Percentiles rank a stretch among this genome's conserved stretches.
These are phyloP conservation scores for Siniperca obscura DNA, from an alignment of 2,797 vertebrate genomes.

Conservation along the genomic window DNA sequence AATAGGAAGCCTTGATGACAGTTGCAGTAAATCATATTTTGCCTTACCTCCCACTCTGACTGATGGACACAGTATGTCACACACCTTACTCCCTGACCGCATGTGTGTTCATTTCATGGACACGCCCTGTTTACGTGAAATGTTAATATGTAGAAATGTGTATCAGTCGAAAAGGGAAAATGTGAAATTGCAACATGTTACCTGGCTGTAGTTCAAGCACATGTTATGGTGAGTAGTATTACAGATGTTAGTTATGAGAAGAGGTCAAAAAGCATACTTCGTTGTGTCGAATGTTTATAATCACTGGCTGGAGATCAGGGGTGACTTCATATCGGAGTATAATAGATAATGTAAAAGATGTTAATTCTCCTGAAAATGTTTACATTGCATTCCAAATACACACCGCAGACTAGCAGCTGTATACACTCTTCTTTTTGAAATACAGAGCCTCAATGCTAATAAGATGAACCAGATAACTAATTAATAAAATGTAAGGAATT, in stretches of 20 bases:
- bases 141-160: neutral
- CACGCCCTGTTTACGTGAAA: neutral
- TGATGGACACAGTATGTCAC: neutral
- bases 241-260: neutral
- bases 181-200: no score
- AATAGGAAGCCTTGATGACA: neutral
- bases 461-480: no score
- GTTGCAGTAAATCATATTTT: neutral
- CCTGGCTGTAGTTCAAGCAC: no score
- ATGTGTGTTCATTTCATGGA: neutral
- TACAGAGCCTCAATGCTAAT: no score
- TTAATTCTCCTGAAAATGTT: neutral
- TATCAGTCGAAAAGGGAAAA: neutral
- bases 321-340: neutral
- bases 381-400: neutral
- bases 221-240: neutral
- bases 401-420: neutral
- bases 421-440: no score
- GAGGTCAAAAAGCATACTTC: neutral
- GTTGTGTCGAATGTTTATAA: neutral
- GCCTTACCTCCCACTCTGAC: constrained; percentile 1
- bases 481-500: no score
- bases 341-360: neutral
- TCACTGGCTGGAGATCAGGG: neutral
- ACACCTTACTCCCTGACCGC: neutral